Percentiles rank a stretch among this genome's conserved stretches.
Conservation (phyloP, 1,140 invertebrate species). For the Dendroctonus valens region DNA sequence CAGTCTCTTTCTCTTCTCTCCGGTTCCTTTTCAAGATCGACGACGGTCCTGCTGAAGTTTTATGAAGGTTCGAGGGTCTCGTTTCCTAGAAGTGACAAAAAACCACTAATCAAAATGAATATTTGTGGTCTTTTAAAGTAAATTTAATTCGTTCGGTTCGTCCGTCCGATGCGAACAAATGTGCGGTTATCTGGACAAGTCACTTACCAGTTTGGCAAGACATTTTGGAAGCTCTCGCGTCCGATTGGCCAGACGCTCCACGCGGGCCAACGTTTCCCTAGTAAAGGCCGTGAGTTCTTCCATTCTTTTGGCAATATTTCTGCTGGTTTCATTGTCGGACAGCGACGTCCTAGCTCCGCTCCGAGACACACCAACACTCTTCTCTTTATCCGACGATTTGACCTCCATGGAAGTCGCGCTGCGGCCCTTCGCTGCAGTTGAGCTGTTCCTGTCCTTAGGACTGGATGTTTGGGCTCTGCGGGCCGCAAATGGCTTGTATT, state of each 20-base stretch:
- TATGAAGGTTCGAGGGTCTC: not conserved
- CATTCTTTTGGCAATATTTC: slow-evolving; percentile 60
- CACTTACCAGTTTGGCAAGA: slow-evolving; percentile 10
- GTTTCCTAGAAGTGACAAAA: too few species aligned
- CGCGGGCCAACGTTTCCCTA: slow-evolving; percentile 65
- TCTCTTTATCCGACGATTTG: slow-evolving; percentile 24
- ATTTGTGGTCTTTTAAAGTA: not conserved
- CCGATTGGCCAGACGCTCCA: slow-evolving; percentile 61
- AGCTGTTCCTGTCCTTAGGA: slow-evolving; percentile 29
- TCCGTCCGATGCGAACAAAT: too few species aligned
- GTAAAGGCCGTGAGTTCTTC: slow-evolving; percentile 64
- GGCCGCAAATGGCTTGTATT: slow-evolving; percentile 34
- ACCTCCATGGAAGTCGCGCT: not conserved
- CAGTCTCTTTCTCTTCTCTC: slow-evolving; percentile 47
- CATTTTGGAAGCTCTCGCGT: slow-evolving; percentile 34
- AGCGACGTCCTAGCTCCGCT: slow-evolving; percentile 3
- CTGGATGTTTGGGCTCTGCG: slow-evolving; percentile 36
- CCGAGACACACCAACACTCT: not conserved
- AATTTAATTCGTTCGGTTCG: not conserved
- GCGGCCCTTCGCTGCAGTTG: too few species aligned
- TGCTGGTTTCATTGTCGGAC: slow-evolving; percentile 47
- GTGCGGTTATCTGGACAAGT: too few species aligned
- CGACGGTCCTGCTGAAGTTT: slow-evolving; percentile 18
- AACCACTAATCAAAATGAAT: too few species aligned
- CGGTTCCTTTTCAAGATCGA: slow-evolving; percentile 46